A percentile compares a stretch with the other conserved stretches of the same genome.
These are phyloP conservation scores for Notoglanidium macrostoma DNA, from an alignment of 2,797 vertebrate genomes.

Conservation along the genomic window DNA sequence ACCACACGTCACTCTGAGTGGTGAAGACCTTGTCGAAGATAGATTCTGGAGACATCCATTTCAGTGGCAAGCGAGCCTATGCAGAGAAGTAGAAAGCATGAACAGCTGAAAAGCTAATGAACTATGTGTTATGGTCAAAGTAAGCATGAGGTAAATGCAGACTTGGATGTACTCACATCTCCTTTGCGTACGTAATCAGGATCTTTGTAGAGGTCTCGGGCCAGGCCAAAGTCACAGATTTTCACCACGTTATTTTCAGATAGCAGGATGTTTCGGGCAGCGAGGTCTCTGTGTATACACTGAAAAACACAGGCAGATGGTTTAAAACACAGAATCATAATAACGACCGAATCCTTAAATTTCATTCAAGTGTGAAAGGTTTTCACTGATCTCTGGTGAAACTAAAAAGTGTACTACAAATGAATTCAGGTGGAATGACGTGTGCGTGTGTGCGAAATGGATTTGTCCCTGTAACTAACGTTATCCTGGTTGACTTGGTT, in stretches of 20 bases:
- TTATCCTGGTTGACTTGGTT: background rate
- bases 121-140: no score
- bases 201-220: constrained; percentile 94
- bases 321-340: constrained; percentile 46
- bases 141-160: background rate
- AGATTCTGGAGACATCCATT: constrained; percentile 98
- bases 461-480: background rate
- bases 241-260: constrained; percentile 95
- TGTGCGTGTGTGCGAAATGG: background rate
- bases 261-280: constrained; percentile 91
- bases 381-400: background rate
- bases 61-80: constrained; percentile 91
- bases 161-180: constrained; percentile 79
- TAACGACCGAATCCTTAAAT: fast-evolving
- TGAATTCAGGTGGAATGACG: background rate
- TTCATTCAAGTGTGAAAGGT: background rate
- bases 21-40: constrained; percentile 98
- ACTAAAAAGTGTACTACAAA: background rate
- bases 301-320: constrained; percentile 57
- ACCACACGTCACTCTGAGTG: constrained; percentile 95
- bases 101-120: no score
- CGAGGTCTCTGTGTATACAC: constrained; percentile 95
- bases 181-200: constrained; percentile 95
- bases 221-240: constrained; percentile 95
- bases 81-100: constrained; percentile 51